phyloP scores from a whole-genome alignment of 2,113 vertebrate species.

The Neoarius graeffei region DNA sequence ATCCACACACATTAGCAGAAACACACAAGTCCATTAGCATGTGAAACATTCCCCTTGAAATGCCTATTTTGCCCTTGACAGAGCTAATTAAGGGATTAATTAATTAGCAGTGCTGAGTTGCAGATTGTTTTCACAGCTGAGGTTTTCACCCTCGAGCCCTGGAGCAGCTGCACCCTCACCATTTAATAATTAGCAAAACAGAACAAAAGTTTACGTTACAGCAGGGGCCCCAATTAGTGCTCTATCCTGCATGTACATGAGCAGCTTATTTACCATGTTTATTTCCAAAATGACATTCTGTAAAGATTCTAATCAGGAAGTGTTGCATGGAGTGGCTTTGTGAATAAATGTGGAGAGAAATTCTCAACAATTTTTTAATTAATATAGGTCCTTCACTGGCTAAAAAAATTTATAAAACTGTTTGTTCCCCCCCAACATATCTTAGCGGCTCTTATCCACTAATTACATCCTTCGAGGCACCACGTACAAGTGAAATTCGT shows the following conservation, averaged over 20 bases:
- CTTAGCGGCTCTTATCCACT: too few species aligned
- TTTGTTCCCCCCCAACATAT: too few species aligned
- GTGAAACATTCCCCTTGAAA: background rate
- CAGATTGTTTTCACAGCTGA: slow-evolving; percentile 1
- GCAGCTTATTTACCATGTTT: background rate
- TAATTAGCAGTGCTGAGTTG: slow-evolving; percentile 11
- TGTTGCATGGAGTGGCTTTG: background rate
- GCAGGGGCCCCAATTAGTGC: background rate
- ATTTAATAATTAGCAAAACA: slow-evolving; percentile 23
- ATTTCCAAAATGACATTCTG: too few species aligned
- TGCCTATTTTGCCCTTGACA: slow-evolving; percentile 3
- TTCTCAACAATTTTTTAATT: too few species aligned
- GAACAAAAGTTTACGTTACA: slow-evolving; percentile 15
- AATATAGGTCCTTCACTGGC: too few species aligned
- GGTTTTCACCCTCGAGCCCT: background rate
- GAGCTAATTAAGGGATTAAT: slow-evolving; percentile 17
- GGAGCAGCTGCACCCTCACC: background rate
- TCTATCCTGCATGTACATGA: background rate
- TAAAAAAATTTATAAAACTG: background rate
- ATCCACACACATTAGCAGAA: background rate
- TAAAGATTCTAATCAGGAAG: background rate
- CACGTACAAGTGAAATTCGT: too few species aligned
- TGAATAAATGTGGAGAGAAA: background rate
- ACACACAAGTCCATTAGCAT: background rate
- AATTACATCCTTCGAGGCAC: too few species aligned